phyloP scores from a whole-genome alignment of 2,113 vertebrate species.

The Tenrec ecaudatus region DNA sequence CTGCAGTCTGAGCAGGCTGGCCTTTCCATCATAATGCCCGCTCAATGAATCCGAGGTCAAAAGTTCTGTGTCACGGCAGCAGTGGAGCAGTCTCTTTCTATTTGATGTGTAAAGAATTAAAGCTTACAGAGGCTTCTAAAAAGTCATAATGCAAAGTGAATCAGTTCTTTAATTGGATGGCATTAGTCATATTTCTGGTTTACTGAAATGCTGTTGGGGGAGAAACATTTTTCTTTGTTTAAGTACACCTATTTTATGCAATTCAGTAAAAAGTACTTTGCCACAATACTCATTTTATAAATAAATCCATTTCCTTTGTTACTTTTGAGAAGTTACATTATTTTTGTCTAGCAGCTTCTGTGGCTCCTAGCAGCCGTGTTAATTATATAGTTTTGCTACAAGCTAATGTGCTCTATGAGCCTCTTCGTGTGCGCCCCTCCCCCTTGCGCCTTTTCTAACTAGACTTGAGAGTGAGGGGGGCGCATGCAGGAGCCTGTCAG shows the following conservation, averaged over 20 bases:
- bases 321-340: constrained; percentile 5
- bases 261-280: background rate
- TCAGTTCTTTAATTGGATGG: background rate
- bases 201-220: constrained; percentile 12
- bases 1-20: background rate
- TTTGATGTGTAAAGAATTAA: constrained; percentile 14
- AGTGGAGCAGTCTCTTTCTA: background rate
- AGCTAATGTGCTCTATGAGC: background rate
- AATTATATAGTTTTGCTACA: constrained; percentile 35
- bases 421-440: background rate
- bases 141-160: background rate
- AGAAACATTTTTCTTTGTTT: constrained; percentile 52
- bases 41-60: background rate
- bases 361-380: constrained; percentile 16
- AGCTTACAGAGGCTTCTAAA: background rate
- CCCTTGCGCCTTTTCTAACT: background rate
- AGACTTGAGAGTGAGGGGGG: background rate
- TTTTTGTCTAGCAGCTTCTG: constrained; percentile 54
- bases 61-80: background rate
- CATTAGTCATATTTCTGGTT: constrained; percentile 45
- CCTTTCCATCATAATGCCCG: background rate
- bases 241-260: constrained; percentile 34
- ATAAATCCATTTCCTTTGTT: constrained; percentile 2
- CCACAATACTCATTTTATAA: background rate
- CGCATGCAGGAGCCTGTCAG: too few relatives aligned